These are phyloP conservation scores for Oryzias dopingdopingensis DNA, from an alignment of 2,797 vertebrate species.

Conservation along the genomic window DNA sequence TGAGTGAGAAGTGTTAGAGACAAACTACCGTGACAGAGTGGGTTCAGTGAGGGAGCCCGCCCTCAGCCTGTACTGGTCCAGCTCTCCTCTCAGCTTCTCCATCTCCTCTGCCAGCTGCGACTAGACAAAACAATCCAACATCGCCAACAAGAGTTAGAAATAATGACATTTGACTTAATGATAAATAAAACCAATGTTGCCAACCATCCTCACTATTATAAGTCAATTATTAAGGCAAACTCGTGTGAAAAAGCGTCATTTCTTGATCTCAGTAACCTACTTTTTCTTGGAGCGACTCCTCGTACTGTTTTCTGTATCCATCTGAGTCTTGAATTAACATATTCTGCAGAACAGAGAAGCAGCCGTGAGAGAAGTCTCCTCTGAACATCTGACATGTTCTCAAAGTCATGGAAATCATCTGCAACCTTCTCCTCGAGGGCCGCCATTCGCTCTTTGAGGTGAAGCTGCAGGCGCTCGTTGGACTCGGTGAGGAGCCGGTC, in stretches of 20 bases:
- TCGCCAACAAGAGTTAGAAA: conserved; percentile 27
- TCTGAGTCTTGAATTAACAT: conserved; percentile 97
- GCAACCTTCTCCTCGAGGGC: conserved; percentile 95
- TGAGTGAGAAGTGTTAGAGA: no score
- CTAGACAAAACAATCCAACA: conserved; percentile 67
- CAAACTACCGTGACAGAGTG: conserved; percentile 85
- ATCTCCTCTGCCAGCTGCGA: conserved; percentile 94
- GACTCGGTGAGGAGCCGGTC: conserved; percentile 96
- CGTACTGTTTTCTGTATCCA: conserved; percentile 93
- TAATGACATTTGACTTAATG: conserved; percentile 33
- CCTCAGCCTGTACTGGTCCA: conserved; percentile 92
- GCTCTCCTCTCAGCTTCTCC: conserved; percentile 91
- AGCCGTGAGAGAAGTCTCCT: neutral
- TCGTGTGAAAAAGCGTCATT: conserved; percentile 7
- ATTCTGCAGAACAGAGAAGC: conserved; percentile 77
- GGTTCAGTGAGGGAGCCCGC: conserved; percentile 94
- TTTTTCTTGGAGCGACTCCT: conserved; percentile 97
- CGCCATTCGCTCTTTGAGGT: conserved; percentile 97
- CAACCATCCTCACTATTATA: conserved; percentile 25
- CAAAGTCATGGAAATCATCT: neutral
- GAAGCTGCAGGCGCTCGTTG: conserved; percentile 95
- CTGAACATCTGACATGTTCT: neutral
- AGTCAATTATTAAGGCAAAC: conserved; percentile 8
- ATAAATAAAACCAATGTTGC: conserved; percentile 16
- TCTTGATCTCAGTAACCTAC: conserved; percentile 66